These are phyloP conservation scores for Trypoxylon attenuatum DNA, from an alignment of 2,888 invertebrate genomes.

Conservation along the genomic window DNA sequence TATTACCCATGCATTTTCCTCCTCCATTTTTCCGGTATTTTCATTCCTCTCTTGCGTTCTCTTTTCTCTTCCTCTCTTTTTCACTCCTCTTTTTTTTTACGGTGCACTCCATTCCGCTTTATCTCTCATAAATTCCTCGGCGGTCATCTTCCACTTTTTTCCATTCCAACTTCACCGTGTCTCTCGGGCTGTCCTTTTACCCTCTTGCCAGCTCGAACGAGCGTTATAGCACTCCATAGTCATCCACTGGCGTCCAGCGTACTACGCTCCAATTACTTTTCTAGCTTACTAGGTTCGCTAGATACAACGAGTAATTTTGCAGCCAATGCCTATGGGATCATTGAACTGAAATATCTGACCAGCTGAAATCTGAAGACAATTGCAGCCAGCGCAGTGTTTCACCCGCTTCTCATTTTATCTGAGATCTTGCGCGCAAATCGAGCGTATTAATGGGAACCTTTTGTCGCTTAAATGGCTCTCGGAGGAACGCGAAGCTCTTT, in stretches of 20 bases:
- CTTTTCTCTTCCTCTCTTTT: background rate
- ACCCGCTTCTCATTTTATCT: background rate
- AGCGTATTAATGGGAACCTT: background rate
- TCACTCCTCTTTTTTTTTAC: background rate
- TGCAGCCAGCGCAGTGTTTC: background rate
- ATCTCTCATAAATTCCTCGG: slow-evolving; percentile 3
- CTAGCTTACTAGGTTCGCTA: background rate
- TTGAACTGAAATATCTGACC: slow-evolving; percentile 5
- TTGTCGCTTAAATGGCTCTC: background rate
- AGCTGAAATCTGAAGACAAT: background rate
- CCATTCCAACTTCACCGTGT: slow-evolving; percentile 3
- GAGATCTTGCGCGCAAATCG: background rate
- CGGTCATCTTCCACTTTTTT: background rate
- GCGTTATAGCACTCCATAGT: slow-evolving; percentile 9
- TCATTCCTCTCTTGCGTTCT: background rate
- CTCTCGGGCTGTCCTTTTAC: slow-evolving; percentile 15
- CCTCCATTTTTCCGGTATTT: slow-evolving; percentile 1
- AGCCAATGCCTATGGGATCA: slow-evolving; percentile 10
- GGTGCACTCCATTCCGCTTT: slow-evolving; percentile 2
- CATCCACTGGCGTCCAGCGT: background rate
- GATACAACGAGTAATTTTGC: slow-evolving; percentile 20
- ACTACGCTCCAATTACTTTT: background rate
- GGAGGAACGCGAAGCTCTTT: background rate
- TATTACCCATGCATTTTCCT: background rate
- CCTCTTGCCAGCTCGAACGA: slow-evolving; percentile 10